A percentile compares a stretch with the other conserved stretches of the same genome.
Evolutionary conservation across 1,140 invertebrate genomes (phyloP).

Genomic region (Thaumatotibia leucotreta): DNA sequence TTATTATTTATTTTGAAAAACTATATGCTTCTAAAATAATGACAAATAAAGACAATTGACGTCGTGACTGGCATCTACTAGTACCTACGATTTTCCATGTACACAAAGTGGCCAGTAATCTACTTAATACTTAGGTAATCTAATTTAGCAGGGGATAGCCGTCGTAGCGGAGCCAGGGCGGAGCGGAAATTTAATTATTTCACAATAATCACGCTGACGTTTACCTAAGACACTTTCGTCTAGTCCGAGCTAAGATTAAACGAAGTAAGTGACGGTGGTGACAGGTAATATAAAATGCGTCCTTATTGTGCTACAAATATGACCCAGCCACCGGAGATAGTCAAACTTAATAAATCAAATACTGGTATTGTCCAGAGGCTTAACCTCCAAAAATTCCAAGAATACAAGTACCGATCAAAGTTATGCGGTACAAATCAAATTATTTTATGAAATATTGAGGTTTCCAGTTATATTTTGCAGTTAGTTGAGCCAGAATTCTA

Average conservation of each 20-base stretch:
- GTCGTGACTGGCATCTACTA: constrained; percentile 2
- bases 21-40: background rate
- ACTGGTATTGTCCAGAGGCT: too few relatives aligned
- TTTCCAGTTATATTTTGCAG: too few relatives aligned
- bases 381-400: too few relatives aligned
- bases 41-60: background rate
- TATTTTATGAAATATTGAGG: too few relatives aligned
- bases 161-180: background rate
- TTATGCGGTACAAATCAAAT: too few relatives aligned
- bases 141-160: constrained; percentile 1
- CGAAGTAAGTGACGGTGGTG: background rate
- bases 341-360: too few relatives aligned
- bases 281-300: background rate
- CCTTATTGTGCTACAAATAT: background rate
- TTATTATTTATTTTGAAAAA: background rate
- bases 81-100: background rate
- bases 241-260: background rate
- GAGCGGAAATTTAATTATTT: background rate
- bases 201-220: constrained; percentile 1
- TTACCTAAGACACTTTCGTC: background rate
- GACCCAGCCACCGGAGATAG: background rate
- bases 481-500: too few relatives aligned
- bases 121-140: background rate
- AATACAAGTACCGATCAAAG: too few relatives aligned
- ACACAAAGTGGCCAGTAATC: background rate